Evolutionary conservation across 30 jellyfish, hydroid and myxozoan genomes (phyloP).

Genomic region (Aurelia aurita): DNA sequence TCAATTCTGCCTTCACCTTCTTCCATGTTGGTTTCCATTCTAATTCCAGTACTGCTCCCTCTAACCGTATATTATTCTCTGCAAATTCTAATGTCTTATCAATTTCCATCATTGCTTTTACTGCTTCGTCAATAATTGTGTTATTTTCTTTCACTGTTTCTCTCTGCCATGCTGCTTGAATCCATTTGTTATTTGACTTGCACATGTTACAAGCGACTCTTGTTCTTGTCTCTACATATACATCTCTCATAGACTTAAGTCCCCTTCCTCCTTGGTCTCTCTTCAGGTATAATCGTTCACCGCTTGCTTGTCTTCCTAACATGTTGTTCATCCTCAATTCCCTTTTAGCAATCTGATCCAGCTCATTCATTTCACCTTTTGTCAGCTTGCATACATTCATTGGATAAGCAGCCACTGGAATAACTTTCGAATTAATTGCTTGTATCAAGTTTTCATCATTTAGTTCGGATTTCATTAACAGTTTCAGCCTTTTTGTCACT

Average conservation of each 20-base stretch:
- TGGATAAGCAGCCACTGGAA: conserved; percentile 44
- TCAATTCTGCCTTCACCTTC: not conserved
- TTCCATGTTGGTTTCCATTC: conserved; percentile 11
- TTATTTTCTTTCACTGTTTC: not conserved
- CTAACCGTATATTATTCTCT: not conserved
- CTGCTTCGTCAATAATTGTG: conserved; percentile 2
- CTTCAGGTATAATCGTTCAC: not conserved
- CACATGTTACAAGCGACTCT: conserved; percentile 17
- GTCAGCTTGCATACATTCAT: conserved; percentile 33
- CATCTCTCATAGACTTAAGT: not conserved
- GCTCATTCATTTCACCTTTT: conserved; percentile 12
- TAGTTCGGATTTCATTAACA: conserved; percentile 8
- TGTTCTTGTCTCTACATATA: not conserved
- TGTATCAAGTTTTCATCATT: not conserved
- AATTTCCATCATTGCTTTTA: not conserved
- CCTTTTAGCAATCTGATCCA: conserved; percentile 19
- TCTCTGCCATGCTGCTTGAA: conserved; percentile 3
- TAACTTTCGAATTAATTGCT: conserved; percentile 2
- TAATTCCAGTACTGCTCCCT: not conserved
- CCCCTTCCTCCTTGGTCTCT: conserved; percentile 26
- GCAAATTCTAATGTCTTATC: not conserved
- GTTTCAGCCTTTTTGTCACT: not conserved
- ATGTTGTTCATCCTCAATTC: conserved; percentile 17
- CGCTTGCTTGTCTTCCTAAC: conserved; percentile 14
- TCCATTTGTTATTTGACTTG: not conserved